Evolutionary conservation across 2,888 invertebrate genomes (phyloP).

Genomic region (Hemithea aestivaria): DNA sequence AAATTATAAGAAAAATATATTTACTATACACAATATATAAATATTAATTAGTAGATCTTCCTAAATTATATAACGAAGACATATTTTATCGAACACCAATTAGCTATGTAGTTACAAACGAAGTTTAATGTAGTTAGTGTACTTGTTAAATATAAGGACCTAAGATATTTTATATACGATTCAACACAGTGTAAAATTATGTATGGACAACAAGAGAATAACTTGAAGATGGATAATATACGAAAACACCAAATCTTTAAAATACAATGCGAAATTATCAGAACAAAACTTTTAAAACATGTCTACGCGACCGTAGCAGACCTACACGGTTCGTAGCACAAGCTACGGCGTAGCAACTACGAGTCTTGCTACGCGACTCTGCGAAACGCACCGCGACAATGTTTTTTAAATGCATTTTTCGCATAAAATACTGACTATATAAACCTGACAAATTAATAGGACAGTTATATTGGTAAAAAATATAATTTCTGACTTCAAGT

Average conservation of each 20-base stretch:
- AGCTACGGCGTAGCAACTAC: too few relatives aligned
- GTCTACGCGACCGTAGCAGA: too few relatives aligned
- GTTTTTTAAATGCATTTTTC: too few relatives aligned
- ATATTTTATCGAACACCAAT: slow-evolving; percentile 70
- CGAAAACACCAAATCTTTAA: too few relatives aligned
- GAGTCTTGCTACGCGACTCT: too few relatives aligned
- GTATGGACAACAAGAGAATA: neutral
- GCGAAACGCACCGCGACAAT: too few relatives aligned
- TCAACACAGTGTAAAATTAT: slow-evolving; percentile 1
- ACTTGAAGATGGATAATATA: slow-evolving; percentile 5
- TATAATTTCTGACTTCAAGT: slow-evolving; percentile 2
- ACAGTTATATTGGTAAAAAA: too few relatives aligned
- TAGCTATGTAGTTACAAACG: slow-evolving; percentile 61
- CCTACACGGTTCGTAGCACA: too few relatives aligned
- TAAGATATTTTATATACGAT: slow-evolving; percentile 27
- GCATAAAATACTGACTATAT: too few relatives aligned
- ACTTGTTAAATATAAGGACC: slow-evolving; percentile 20
- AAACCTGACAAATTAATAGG: too few relatives aligned
- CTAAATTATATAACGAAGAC: slow-evolving; percentile 46
- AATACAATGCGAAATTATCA: too few relatives aligned
- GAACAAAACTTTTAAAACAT: too few relatives aligned
- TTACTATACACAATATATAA: slow-evolving; percentile 22
- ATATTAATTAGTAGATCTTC: slow-evolving; percentile 31
- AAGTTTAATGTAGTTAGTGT: slow-evolving; percentile 37
- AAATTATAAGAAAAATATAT: slow-evolving; percentile 18